Evolutionary conservation across 2,888 invertebrate genomes (phyloP), one percentile per base, ranked within the genome.

Genomic region (Lumbricus terrestris): DNA sequence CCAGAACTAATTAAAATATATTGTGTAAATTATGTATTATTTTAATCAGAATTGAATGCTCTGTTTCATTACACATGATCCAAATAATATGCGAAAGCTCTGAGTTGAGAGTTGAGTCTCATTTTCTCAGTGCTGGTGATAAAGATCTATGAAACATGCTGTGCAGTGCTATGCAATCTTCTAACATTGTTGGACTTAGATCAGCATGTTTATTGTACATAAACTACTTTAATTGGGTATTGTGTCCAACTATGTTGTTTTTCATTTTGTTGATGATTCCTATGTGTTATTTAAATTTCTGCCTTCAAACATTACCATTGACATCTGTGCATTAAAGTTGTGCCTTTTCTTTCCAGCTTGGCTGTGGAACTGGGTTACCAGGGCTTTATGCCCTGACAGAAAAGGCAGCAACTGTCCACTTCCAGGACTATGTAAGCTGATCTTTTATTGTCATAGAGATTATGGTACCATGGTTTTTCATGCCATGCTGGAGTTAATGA

Each of bases 391-490:
- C 85, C 0, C 23, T 85, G 37, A 85, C 85, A 23, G 85, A 85
- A 34, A 37, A 85, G 34, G 85, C 85, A 85, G 35, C 34, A 37
- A 37, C 85, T 35, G 85, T 85, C n/a, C 85, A 85, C 85, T 85
- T 85, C 85, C 85, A 85, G 37, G 85, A 85, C 37, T 85, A 85
- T 34, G 85, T 85, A 85, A 85, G 85, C 23, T n/a, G 34, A 18
- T 85, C 20, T 34, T 37, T 85, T 85, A 35, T 85, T 85, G 4
- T n/a, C n/a, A 20, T 69, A n/a, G 13, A n/a, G 69, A 1, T n/a
- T 69, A 69, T 3, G n/a, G 11, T 69, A 8, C n/a, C 29, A n/a
- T 69, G n/a, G 0, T 69, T 69, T 69, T 29, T n/a, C n/a, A 69
- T n/a, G 29, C n/a, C n/a, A 3, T 69, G 54, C 69, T 69, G n/a